Evolutionary conservation across 2,888 invertebrate species (phyloP).

Genomic region (Dicyrtoma fusca): DNA sequence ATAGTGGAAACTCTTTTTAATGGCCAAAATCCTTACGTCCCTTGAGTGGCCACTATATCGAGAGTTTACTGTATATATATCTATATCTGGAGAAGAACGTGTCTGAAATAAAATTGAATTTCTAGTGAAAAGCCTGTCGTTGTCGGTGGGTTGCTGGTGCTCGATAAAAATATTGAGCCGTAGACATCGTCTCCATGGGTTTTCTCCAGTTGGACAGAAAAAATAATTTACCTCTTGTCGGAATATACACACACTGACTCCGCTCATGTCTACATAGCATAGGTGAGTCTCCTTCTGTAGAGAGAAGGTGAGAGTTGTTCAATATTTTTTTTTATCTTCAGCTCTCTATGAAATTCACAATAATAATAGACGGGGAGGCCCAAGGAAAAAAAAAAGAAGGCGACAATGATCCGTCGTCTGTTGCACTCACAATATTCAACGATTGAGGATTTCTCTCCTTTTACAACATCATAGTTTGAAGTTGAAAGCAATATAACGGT

Average conservation of each 20-base stretch:
- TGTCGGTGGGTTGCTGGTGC: constrained; percentile 4
- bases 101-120: constrained; percentile 20
- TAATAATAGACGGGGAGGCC: not conserved
- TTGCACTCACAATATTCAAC: constrained; percentile 16
- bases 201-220: not conserved
- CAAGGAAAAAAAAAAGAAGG: not conserved
- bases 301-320: not conserved
- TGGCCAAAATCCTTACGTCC: no score
- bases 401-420: constrained; percentile 17
- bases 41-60: no score
- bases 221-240: constrained; percentile 16
- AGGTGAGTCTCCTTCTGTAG: no score
- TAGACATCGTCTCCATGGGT: constrained; percentile 3
- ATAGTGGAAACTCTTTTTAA: no score
- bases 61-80: no score
- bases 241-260: not conserved
- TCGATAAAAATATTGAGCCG: constrained; percentile 13
- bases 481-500: constrained; percentile 9
- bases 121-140: not conserved
- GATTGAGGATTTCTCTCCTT: constrained; percentile 1
- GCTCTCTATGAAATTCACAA: constrained; percentile 2
- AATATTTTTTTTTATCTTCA: not conserved
- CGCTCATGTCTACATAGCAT: not conserved
- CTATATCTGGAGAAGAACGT: not conserved
- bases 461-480: constrained; percentile 6